Evolutionary conservation across 2,113 vertebrate species (phyloP).

Genomic region (Calypte anna): DNA sequence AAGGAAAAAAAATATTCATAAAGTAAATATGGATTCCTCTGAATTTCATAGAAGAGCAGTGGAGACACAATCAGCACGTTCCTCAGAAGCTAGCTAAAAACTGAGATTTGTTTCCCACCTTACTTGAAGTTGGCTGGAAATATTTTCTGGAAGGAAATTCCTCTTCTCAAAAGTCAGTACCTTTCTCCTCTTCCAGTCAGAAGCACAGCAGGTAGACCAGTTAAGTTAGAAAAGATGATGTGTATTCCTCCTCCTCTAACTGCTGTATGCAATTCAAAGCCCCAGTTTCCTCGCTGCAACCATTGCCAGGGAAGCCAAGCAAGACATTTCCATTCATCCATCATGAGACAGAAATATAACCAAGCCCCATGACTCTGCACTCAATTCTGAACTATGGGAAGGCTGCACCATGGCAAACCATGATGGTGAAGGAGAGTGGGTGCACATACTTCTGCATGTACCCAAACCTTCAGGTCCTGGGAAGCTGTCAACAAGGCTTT

Average conservation of each 20-base stretch:
- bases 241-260: not conserved
- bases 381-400: not conserved
- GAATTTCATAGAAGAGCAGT: not conserved
- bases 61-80: not conserved
- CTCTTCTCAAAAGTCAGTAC: not conserved
- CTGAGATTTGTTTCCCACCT: not conserved
- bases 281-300: not conserved
- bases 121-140: not conserved
- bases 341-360: not conserved
- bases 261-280: not conserved
- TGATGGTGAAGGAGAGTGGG: not conserved
- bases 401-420: not conserved
- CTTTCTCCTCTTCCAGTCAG: not conserved
- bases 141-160: not conserved
- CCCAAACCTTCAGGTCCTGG: not conserved
- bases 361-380: not conserved
- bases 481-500: not conserved
- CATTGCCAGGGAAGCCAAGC: not conserved
- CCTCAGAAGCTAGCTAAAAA: not conserved
- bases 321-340: not conserved
- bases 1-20: not conserved
- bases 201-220: not conserved
- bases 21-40: not conserved
- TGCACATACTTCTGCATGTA: fast-evolving
- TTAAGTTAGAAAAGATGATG: not conserved